These are phyloP conservation scores for Mycteria americana DNA, from an alignment of 2,797 vertebrate species.

Conservation along the genomic window DNA sequence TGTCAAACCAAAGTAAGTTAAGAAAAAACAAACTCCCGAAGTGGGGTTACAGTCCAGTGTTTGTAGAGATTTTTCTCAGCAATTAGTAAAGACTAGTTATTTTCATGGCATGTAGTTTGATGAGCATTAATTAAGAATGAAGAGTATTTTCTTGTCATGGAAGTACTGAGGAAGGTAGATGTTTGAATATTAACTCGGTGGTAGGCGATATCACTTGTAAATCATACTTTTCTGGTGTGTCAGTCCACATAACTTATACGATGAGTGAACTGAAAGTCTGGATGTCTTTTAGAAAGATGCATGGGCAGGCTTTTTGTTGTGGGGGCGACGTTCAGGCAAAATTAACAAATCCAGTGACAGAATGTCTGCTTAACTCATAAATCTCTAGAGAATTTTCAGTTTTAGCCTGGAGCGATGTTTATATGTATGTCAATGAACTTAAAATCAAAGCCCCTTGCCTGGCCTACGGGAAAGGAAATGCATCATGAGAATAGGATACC, in stretches of 20 bases:
- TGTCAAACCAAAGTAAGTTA: background rate
- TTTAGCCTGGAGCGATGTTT: constrained; percentile 57
- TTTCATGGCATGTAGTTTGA: background rate
- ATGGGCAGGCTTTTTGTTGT: constrained; percentile 29
- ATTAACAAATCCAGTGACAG: constrained; percentile 54
- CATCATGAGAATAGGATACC: constrained; percentile 55
- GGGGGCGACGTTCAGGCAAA: background rate
- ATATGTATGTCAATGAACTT: constrained; percentile 54
- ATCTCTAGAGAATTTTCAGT: constrained; percentile 63
- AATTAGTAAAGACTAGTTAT: background rate
- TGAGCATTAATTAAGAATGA: background rate
- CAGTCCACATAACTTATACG: background rate
- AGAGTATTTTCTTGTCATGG: background rate
- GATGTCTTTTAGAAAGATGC: constrained; percentile 24
- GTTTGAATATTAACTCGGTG: background rate
- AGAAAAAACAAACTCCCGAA: background rate
- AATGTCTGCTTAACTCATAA: constrained; percentile 68
- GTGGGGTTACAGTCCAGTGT: background rate
- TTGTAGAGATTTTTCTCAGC: background rate
- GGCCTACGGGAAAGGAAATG: constrained; percentile 53
- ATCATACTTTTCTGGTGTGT: background rate
- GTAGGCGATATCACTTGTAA: background rate
- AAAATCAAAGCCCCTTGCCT: constrained; percentile 53
- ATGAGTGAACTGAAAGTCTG: constrained; percentile 16
- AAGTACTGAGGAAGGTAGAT: background rate